Evolutionary conservation across 2,888 invertebrate species (phyloP).

Genomic region (Eledona agricola): DNA sequence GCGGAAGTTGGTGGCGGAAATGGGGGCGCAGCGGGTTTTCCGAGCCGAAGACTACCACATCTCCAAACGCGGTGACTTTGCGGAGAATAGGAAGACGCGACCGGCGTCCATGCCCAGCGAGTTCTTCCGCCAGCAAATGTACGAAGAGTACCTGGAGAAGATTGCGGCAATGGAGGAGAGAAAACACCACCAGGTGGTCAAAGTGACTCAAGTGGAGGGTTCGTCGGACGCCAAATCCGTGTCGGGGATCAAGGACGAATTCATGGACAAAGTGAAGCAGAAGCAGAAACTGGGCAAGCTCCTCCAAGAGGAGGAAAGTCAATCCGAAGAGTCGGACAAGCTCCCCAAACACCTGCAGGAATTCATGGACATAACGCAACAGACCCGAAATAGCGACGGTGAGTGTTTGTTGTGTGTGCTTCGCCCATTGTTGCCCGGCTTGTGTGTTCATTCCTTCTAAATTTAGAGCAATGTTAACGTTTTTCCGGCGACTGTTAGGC

Average conservation of each 20-base stretch:
- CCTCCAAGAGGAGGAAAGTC: slow-evolving; percentile 41
- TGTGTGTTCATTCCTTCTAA: slow-evolving; percentile 8
- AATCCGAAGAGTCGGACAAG: slow-evolving; percentile 52
- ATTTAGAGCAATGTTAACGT: no score
- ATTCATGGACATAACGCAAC: slow-evolving; percentile 68
- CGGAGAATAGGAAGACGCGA: slow-evolving; percentile 49
- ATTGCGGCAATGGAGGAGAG: slow-evolving; percentile 81
- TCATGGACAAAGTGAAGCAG: slow-evolving; percentile 78
- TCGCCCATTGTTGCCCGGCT: slow-evolving; percentile 19
- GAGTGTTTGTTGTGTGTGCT: slow-evolving; percentile 56
- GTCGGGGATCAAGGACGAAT: slow-evolving; percentile 76
- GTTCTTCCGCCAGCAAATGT: slow-evolving; percentile 81
- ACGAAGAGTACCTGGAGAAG: slow-evolving; percentile 82
- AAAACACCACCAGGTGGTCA: slow-evolving; percentile 81
- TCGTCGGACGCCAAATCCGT: slow-evolving; percentile 59
- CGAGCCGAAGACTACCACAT: slow-evolving; percentile 61
- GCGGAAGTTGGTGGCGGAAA: slow-evolving; percentile 53
- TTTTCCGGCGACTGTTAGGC: slow-evolving; percentile 4
- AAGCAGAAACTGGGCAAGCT: slow-evolving; percentile 68
- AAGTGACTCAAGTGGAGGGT: slow-evolving; percentile 69
- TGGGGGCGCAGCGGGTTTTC: slow-evolving; percentile 62
- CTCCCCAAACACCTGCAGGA: slow-evolving; percentile 83
- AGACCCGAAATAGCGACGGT: slow-evolving; percentile 63
- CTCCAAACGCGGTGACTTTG: slow-evolving; percentile 64
- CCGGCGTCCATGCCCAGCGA: slow-evolving; percentile 64